Base-by-base conservation (phyloP, 1,140 invertebrate genomes). In the Heliothis subflexa region DNA sequence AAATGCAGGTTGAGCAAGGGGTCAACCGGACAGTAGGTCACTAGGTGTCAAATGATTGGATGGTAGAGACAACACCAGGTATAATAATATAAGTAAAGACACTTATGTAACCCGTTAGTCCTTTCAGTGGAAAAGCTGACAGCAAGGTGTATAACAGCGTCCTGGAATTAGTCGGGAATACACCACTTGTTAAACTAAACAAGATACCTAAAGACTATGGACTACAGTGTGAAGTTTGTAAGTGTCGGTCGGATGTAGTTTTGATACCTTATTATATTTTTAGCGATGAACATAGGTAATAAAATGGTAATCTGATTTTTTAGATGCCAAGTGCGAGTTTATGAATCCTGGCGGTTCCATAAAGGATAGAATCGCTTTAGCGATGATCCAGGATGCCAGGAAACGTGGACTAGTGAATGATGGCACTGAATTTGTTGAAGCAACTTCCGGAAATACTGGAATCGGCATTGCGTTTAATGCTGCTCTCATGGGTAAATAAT, bases 301-400 rank as follows among this genome's bases (percentile, higher is more conserved):
- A 16, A 14, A 16, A 16, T 47, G 1, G 13, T n/a, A 52, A 13
- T 12, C n/a, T 28, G 25, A 50, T 80, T 85, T 25, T 78, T 61
- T 81, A 99, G 98, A 98, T 93, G 99, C 96, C n/a, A 99, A 99
- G 95, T 99, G 98, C 94, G 99, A 99, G 93, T 99, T 97, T 91
- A 96, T 99, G 78, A 99, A 99, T 94, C 97, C 99, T 70, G 99
- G 98, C 72, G 99, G 99, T 14, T 99, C 98, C 81, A 97, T 99
- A 0, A 99, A 99, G 89, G 99, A 99, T 90, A 95, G 99, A 61
- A 99, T 99, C 86, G 99, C 96, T 1, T 95, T 97, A 70, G 95
- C 98, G 80, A 99, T 99, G 98, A 95, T 99, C 1, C 96, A 97
- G 92, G 98, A 99, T 94, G 99, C 99, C 0, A 99, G 99, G 93